phyloP scores from a whole-genome alignment of 2,113 vertebrate genomes.

The Microcebus lehilahytsara region DNA sequence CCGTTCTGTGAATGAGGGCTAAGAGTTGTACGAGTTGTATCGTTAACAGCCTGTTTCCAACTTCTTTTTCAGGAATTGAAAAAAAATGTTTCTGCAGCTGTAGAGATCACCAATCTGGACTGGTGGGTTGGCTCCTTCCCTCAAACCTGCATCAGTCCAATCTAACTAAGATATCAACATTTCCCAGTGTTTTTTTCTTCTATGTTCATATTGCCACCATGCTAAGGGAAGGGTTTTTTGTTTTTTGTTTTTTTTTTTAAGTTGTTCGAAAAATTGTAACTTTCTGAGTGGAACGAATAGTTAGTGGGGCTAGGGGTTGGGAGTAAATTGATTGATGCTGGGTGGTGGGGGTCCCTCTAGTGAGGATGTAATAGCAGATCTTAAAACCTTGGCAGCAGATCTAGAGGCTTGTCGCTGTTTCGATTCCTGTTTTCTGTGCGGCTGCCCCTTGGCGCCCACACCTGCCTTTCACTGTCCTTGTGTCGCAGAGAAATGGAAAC shows the following conservation, averaged over 20 bases:
- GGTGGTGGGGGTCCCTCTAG: background rate
- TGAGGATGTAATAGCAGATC: background rate
- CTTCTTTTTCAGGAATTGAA: slow-evolving; percentile 80
- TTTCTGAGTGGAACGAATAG: background rate
- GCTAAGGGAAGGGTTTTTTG: background rate
- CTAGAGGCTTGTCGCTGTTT: background rate
- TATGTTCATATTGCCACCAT: background rate
- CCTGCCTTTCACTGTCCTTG: background rate
- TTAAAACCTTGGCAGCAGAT: background rate
- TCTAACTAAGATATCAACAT: slow-evolving; percentile 26
- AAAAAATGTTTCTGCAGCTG: slow-evolving; percentile 76
- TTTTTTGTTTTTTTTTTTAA: background rate
- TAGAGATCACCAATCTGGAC: slow-evolving; percentile 75
- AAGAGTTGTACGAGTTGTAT: background rate
- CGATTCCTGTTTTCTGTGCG: background rate
- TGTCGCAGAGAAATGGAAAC: background rate
- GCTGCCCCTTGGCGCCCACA: background rate
- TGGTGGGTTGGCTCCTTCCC: slow-evolving; percentile 68
- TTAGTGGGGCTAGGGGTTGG: background rate
- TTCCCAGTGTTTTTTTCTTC: slow-evolving; percentile 15
- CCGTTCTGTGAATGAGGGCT: slow-evolving; percentile 44
- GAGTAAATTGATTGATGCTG: background rate
- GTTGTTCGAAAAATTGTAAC: background rate
- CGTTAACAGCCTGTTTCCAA: slow-evolving; percentile 69
- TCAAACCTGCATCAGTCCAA: background rate